These are phyloP conservation scores for Bombus soroeensis DNA, from an alignment of 1,140 invertebrate genomes.

Conservation along the genomic window DNA sequence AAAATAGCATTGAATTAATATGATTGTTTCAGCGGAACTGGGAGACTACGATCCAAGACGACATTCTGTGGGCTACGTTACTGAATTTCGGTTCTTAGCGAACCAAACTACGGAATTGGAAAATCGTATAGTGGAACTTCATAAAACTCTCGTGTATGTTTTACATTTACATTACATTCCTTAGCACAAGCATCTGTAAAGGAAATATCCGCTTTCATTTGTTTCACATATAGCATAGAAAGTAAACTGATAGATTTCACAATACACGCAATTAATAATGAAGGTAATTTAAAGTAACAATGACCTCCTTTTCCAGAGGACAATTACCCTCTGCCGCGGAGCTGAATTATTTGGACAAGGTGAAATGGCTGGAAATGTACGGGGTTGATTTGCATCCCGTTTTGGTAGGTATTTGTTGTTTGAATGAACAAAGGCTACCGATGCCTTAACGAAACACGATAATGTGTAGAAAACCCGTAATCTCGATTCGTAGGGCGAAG, in stretches of 20 bases:
- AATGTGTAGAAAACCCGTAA: slow-evolving; percentile 26
- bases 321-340: slow-evolving; percentile 88
- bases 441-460: background rate
- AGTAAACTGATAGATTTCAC: background rate
- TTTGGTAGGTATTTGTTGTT: slow-evolving; percentile 83
- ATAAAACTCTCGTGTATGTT: slow-evolving; percentile 92
- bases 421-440: background rate
- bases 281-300: background rate
- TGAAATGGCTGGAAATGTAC: slow-evolving; percentile 93
- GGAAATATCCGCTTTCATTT: no score
- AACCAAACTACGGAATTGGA: slow-evolving; percentile 97
- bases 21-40: slow-evolving; percentile 90
- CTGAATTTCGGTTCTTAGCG: slow-evolving; percentile 97
- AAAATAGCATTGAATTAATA: background rate
- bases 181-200: no score
- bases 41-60: slow-evolving; percentile 97
- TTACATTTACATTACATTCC: background rate
- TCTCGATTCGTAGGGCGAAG: slow-evolving; percentile 91
- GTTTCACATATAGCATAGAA: no score
- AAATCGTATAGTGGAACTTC: slow-evolving; percentile 93
- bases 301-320: slow-evolving; percentile 83
- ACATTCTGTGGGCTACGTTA: slow-evolving; percentile 96
- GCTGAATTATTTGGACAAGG: slow-evolving; percentile 90
- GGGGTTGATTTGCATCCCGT: slow-evolving; percentile 92
- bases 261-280: background rate